Conservation (phyloP, 2,888 invertebrate species). For the Sceliomorpha sp. region DNA sequence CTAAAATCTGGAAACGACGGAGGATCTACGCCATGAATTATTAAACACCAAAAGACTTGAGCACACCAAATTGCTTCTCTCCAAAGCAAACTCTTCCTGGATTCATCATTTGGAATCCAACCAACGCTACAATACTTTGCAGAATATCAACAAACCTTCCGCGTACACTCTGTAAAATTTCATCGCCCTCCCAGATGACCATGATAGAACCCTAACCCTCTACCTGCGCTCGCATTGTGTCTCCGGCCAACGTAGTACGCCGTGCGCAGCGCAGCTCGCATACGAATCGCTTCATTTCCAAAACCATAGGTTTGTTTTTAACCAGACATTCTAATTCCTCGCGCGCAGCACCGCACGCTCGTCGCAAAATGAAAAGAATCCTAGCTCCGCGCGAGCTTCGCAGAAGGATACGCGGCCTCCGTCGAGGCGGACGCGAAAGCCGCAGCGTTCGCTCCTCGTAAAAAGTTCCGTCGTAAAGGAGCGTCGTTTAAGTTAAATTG, state of each 20-base stretch:
- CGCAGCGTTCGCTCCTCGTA: slow-evolving; percentile 41
- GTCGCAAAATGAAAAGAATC: slow-evolving; percentile 20
- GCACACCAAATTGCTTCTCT: no score
- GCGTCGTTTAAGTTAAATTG: slow-evolving; percentile 21
- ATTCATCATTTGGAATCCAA: no score
- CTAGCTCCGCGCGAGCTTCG: neutral
- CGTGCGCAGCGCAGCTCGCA: slow-evolving; percentile 56
- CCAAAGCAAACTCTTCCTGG: no score
- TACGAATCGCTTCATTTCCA: slow-evolving; percentile 71
- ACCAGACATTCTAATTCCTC: slow-evolving; percentile 42
- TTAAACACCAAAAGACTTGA: no score
- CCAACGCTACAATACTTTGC: no score
- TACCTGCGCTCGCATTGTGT: slow-evolving; percentile 5
- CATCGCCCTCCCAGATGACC: slow-evolving; percentile 9
- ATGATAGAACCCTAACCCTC: slow-evolving; percentile 5
- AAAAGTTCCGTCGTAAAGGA: slow-evolving; percentile 35
- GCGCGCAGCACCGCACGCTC: slow-evolving; percentile 11
- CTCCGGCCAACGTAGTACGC: slow-evolving; percentile 20
- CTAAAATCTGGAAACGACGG: no score
- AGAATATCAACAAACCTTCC: no score
- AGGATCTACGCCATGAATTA: no score
- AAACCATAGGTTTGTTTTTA: slow-evolving; percentile 1
- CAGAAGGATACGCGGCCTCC: slow-evolving; percentile 5
- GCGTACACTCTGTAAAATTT: slow-evolving; percentile 3
- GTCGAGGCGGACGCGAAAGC: slow-evolving; percentile 33